Evolutionary conservation across 2,113 vertebrate species (phyloP), one percentile per base, ranked within the genome.

Genomic region (Sebastes fasciatus): DNA sequence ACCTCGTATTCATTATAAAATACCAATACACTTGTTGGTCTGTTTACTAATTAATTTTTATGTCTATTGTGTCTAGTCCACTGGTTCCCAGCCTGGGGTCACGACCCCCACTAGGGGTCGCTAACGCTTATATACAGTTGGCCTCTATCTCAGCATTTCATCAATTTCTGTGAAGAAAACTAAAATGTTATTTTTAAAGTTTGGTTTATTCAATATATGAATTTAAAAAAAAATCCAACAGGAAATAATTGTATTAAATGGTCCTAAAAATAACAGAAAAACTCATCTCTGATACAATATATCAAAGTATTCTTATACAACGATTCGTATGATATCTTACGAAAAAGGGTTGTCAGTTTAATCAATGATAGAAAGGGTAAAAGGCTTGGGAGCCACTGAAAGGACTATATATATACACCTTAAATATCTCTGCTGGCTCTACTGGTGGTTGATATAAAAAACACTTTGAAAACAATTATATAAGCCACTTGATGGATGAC

Each of bases 1-100:
- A 11, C 21, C 16, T 51, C 52, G 58, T 80, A 81, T 80, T 66
- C 71, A 79, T 17, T 49, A 21, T 61, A 19, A 70, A 79, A 54
- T 51, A 34, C 23, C 61, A 75, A 26, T 45, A 43, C 48, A 58
- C 40, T 34, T 45, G 5, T 14, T 1, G 13, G n/a, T 34, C 4
- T 58, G 57, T 75, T 75, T 19, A 0, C 8, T n/a, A 5, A 60
- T 75, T 57, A 23, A 55, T 4, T 1, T 19, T 6, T 4, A 34
- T 72, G 46, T 23, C 0, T 4, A 8, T 64, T 62, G 21, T 63
- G 52, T 54, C 52, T 17, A 54, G 52, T 54, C 52, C 52, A 54
- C 17, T 55, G 54, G 19, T n/a, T 55, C 54, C 8, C 17, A 55
- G 19, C 52, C 7, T 54, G 17, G 52, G 52, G 52, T 55, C 17